A percentile compares a stretch with the other conserved stretches of the same genome.
phyloP scores from a whole-genome alignment of 1,140 invertebrate species.

The Leptestheria dahalacensis region DNA sequence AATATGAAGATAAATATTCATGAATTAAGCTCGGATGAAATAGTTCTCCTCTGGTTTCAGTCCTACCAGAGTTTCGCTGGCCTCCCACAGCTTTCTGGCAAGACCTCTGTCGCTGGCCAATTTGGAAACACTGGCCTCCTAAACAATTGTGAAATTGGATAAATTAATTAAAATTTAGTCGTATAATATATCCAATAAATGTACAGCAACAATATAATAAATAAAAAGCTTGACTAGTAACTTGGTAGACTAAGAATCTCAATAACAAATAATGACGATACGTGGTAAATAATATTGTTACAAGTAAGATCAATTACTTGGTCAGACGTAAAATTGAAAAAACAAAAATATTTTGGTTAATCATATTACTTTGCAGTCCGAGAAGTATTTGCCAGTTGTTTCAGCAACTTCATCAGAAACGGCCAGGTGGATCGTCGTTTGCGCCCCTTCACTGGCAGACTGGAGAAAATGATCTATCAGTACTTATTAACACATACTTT shows the following conservation, averaged over 20 bases:
- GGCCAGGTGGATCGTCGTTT: constrained; percentile 61
- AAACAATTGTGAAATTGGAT: too few relatives aligned
- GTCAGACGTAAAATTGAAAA: neutral
- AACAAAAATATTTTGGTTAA: too few relatives aligned
- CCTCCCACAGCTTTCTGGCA: constrained; percentile 67
- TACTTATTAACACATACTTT: too few relatives aligned
- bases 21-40: neutral
- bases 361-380: constrained; percentile 16
- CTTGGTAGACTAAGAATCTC: too few relatives aligned
- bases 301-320: neutral
- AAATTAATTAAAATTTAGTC: too few relatives aligned
- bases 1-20: too few relatives aligned
- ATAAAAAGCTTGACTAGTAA: constrained; percentile 7
- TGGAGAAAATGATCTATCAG: constrained; percentile 35
- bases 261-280: too few relatives aligned
- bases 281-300: neutral
- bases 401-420: constrained; percentile 55
- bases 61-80: constrained; percentile 52
- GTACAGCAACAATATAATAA: neutral
- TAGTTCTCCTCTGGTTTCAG: constrained; percentile 36
- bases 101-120: constrained; percentile 48
- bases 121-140: constrained; percentile 27
- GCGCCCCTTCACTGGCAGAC: constrained; percentile 56
- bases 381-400: constrained; percentile 39
- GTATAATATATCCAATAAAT: too few relatives aligned